These are phyloP conservation scores for Adelphocoris suturalis DNA, from an alignment of 2,888 invertebrate species.

Conservation along the genomic window DNA sequence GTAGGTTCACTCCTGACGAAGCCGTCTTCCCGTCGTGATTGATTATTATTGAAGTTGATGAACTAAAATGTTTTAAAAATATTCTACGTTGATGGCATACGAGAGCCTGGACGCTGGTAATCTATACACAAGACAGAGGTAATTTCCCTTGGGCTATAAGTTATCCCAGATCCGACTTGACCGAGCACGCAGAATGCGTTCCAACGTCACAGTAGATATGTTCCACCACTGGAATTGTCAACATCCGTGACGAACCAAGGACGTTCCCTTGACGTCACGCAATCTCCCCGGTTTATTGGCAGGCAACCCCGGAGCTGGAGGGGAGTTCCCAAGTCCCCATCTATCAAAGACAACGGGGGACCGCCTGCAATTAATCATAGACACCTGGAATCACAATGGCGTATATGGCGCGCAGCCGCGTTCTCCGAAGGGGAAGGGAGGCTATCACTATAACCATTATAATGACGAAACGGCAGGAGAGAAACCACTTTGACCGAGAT, in stretches of 20 bases:
- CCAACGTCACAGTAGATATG: too few species aligned
- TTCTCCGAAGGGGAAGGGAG: not conserved
- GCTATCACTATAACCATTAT: constrained; percentile 32
- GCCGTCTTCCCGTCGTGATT: too few species aligned
- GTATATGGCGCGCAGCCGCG: constrained; percentile 16
- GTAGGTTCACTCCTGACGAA: too few species aligned
- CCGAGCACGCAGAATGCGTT: too few species aligned
- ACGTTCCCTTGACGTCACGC: not conserved
- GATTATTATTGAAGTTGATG: too few species aligned
- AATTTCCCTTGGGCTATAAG: too few species aligned
- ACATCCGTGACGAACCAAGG: not conserved
- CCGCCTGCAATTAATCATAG: constrained; percentile 14
- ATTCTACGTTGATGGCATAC: too few species aligned
- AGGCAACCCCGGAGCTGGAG: not conserved
- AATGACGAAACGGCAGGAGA: not conserved
- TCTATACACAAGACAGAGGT: too few species aligned
- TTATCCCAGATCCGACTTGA: too few species aligned
- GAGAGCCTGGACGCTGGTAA: too few species aligned
- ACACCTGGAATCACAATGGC: constrained; percentile 39
- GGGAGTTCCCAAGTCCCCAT: constrained; percentile 17
- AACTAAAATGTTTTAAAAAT: too few species aligned
- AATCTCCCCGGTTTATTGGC: constrained; percentile 9
- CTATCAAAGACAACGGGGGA: constrained; percentile 22
- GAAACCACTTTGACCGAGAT: constrained; percentile 20
- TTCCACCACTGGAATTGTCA: not conserved